Conservation (phyloP, 2,888 invertebrate genomes). For the Dinocampus coccinellae region DNA sequence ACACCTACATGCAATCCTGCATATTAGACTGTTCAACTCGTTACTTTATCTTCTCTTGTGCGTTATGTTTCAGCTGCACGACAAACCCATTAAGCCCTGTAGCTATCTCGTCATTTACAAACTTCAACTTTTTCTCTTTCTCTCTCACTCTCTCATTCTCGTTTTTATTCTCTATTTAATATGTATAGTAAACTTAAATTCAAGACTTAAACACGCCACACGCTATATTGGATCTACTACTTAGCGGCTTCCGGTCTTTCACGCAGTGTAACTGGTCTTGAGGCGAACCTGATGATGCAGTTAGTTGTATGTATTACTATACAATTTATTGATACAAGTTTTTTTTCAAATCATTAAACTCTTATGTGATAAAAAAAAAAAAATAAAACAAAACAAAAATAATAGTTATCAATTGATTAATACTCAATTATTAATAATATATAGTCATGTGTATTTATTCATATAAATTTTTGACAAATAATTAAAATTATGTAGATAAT, state of each 20-base stretch:
- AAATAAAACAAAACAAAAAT: no score
- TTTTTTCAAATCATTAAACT: constrained; percentile 2
- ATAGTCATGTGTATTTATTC: no score
- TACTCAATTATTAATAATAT: no score
- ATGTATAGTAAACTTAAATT: constrained; percentile 17
- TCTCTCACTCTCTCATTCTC: background rate
- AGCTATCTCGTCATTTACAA: background rate
- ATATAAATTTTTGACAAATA: no score
- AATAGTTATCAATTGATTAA: no score
- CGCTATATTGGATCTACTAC: constrained; percentile 9
- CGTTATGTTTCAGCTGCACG: constrained; percentile 45
- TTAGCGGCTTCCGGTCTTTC: constrained; percentile 24
- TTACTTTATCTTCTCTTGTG: constrained; percentile 26
- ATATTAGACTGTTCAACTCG: background rate
- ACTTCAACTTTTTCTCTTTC: background rate
- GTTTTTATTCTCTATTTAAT: background rate
- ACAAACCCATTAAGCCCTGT: constrained; percentile 46
- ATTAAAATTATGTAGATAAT: no score
- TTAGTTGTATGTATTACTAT: background rate
- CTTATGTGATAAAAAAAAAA: no score
- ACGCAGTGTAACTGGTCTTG: constrained; percentile 15
- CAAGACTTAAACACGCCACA: background rate
- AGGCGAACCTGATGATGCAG: background rate
- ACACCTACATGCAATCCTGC: constrained; percentile 38
- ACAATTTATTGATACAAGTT: background rate